phyloP scores from a whole-genome alignment of 2,113 vertebrate genomes.

The Raja brachyura region DNA sequence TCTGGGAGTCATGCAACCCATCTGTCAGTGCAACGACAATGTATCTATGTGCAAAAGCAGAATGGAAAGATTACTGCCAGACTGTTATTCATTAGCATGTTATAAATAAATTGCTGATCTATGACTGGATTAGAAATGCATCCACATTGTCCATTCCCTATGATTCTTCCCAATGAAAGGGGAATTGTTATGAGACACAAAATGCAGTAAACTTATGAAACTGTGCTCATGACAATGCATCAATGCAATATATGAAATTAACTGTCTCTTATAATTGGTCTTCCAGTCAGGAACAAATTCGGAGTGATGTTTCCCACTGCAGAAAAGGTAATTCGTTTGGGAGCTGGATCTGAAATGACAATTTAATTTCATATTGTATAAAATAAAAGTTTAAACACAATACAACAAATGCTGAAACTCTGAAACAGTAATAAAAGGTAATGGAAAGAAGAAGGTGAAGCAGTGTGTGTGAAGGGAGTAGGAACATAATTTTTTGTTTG shows the following conservation, averaged over 20 bases:
- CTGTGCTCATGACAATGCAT: neutral
- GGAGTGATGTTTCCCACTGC: neutral
- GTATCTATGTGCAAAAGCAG: neutral
- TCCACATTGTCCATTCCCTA: neutral
- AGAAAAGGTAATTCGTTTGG: neutral
- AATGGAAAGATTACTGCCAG: neutral
- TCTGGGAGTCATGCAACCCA: conserved; percentile 61
- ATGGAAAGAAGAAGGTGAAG: too few species aligned
- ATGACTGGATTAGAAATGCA: neutral
- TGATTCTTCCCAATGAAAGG: neutral
- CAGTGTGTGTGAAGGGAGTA: too few species aligned
- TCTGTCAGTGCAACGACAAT: conserved; percentile 55
- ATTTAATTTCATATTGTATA: neutral
- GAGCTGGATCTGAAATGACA: neutral
- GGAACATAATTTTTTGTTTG: too few species aligned
- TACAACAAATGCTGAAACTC: neutral
- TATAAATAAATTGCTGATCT: conserved; percentile 4
- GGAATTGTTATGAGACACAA: neutral
- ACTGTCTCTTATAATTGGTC: neutral
- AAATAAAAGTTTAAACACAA: neutral
- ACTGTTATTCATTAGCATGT: neutral
- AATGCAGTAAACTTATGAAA: neutral
- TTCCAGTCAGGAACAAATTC: neutral
- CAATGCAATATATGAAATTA: neutral
- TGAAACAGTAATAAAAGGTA: neutral